Evolutionary conservation across 2,888 invertebrate genomes (phyloP), one percentile per base, ranked within the genome.

Genomic region (Tiliacea aurago): DNA sequence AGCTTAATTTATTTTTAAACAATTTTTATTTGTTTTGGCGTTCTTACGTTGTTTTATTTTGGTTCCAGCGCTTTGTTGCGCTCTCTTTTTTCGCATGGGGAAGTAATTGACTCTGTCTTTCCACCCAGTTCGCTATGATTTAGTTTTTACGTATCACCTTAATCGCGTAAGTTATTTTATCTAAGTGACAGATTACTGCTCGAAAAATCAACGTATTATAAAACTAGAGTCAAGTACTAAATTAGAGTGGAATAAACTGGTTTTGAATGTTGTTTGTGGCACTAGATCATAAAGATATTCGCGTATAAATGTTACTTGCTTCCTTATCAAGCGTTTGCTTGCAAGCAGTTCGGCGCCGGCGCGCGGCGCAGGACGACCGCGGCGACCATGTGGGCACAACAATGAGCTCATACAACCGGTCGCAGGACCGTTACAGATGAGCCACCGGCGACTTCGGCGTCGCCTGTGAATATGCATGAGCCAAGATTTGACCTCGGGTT

Each of bases 381-480:
- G 68, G 37, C 68, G 70, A 67, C 92, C 93, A 92, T 91, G 87
- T 91, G 92, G 91, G 88, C 90, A 90, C 87, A 95, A 96, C 96
- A 96, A 96, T 95, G 91, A 91, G 90, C 89, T 89, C 90, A 89
- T 86, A 93, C 92, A 95, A 96, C 96, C 96, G 96, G 96, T 96
- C 93, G 90, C 89, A 89, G 88, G 95, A 95, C 96, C 96, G 96
- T 96, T 96, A 95, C 94, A 94, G 95, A 96, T 94, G 95, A 94
- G 90, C 92, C 94, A 93, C 91, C 91, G 92, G 86, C 90, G 89
- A 91, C 90, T 90, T 88, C 76, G 59, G 64, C 74, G 84, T 63
- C 87, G 89, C 83, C 91, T 91, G 94, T 96, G 96, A 96, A 96
- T 96, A 96, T 95, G 95, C 96, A 96, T 95, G 95, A 95, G 91